These are phyloP conservation scores for Acanthurus tractus DNA, from an alignment of 2,797 vertebrate genomes.

Conservation along the genomic window DNA sequence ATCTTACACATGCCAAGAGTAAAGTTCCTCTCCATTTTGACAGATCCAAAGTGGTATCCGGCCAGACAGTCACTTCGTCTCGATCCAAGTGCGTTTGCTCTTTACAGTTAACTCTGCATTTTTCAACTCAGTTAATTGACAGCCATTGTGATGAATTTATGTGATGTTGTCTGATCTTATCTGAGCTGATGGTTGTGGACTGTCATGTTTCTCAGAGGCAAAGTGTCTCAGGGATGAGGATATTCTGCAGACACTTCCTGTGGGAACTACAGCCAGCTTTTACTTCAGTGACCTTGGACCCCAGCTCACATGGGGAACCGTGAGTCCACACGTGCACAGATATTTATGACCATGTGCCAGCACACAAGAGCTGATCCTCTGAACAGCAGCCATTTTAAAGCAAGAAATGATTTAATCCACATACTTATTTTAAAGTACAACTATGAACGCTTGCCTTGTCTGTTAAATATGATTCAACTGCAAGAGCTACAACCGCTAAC, in stretches of 20 bases:
- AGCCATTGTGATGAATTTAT: slow-evolving; percentile 1
- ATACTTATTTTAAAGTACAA: neutral
- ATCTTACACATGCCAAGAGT: slow-evolving; percentile 8
- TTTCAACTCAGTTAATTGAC: slow-evolving; percentile 4
- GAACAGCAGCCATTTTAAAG: no score
- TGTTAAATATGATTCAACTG: neutral
- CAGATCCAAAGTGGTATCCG: slow-evolving; percentile 96
- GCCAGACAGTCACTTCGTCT: slow-evolving; percentile 94
- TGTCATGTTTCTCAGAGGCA: slow-evolving; percentile 85
- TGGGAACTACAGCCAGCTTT: slow-evolving; percentile 95
- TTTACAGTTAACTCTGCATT: slow-evolving; percentile 3
- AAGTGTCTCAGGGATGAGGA: slow-evolving; percentile 94
- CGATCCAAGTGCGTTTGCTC: slow-evolving; percentile 90
- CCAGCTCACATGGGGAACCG: slow-evolving; percentile 95
- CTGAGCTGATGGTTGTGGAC: slow-evolving; percentile 20
- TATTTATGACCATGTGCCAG: neutral
- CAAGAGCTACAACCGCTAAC: no score
- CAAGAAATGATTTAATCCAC: neutral
- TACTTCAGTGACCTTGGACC: slow-evolving; percentile 95
- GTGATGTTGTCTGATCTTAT: slow-evolving; percentile 6
- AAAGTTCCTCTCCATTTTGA: slow-evolving; percentile 32
- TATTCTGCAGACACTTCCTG: slow-evolving; percentile 93
- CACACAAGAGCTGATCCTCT: neutral
- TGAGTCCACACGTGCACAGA: slow-evolving; percentile 64
- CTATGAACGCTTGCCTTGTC: neutral